Evolutionary conservation across 37 sponge, comb jelly and placozoan species (phyloP).

Genomic region (Dysidea cf. avara): DNA sequence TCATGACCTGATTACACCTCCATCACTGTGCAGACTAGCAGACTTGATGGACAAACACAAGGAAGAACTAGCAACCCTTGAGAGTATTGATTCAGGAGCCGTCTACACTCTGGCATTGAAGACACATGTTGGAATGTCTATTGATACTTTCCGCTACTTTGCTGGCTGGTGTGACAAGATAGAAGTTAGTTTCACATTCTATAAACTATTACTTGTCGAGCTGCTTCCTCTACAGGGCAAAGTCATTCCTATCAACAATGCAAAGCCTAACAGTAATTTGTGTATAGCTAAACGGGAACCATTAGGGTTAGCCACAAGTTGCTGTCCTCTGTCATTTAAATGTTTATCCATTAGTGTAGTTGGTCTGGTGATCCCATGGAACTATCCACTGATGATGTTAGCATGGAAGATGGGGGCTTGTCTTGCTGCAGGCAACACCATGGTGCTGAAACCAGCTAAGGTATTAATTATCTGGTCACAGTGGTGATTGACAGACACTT

Average conservation of each 20-base stretch:
- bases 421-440: conserved; percentile 93
- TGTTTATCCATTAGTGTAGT: too few species aligned
- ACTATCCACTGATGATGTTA: conserved; percentile 96
- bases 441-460: conserved; percentile 91
- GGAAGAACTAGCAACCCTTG: conserved; percentile 91
- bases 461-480: conserved; percentile 12
- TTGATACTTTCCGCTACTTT: conserved; percentile 93
- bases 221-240: conserved; percentile 42
- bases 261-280: conserved; percentile 87
- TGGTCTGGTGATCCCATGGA: conserved; percentile 93
- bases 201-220: neutral
- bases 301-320: conserved; percentile 57
- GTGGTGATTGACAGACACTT: too few species aligned
- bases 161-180: conserved; percentile 98
- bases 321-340: too few species aligned
- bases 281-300: conserved; percentile 82
- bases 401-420: conserved; percentile 92
- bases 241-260: conserved; percentile 91
- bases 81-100: conserved; percentile 89
- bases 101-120: conserved; percentile 94
- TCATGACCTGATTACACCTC: neutral
- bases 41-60: conserved; percentile 93
- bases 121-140: conserved; percentile 95
- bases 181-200: conserved; percentile 39
- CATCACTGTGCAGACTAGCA: conserved; percentile 61